Evolutionary conservation across 2,113 vertebrate species (phyloP).

Genomic region (Edolisoma coerulescens): DNA sequence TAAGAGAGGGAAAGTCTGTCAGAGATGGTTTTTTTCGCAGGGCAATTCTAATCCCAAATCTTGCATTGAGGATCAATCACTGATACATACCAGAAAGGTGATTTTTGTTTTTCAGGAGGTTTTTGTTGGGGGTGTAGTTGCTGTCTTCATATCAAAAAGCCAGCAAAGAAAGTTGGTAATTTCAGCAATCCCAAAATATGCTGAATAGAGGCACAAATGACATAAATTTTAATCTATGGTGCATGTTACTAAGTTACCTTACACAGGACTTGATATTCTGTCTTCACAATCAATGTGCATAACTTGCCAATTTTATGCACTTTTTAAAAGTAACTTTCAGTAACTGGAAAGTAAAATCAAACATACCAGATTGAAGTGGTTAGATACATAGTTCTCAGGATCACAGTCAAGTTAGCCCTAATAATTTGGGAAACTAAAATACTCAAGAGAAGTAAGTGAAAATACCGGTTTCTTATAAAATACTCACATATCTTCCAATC

Average conservation of each 20-base stretch:
- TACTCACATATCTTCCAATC: not conserved
- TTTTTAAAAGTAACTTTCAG: not conserved
- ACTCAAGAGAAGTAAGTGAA: not conserved
- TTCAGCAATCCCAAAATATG: not conserved
- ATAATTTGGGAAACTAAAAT: not conserved
- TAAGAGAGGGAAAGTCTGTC: not conserved
- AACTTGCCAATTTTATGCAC: not conserved
- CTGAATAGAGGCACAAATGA: not conserved
- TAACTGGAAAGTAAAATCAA: not conserved
- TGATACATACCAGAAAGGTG: not conserved
- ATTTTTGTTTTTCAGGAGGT: not conserved
- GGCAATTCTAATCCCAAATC: not conserved
- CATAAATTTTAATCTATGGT: not conserved
- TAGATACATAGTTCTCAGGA: not conserved
- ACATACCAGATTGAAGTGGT: not conserved
- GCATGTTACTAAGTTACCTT: not conserved
- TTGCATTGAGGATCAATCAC: not conserved
- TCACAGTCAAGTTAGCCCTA: not conserved
- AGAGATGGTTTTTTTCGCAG: not conserved
- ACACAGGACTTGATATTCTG: not conserved
- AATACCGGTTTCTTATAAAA: not conserved
- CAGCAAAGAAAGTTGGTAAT: not conserved
- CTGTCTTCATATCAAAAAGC: not conserved
- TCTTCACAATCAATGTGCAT: not conserved
- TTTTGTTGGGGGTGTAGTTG: not conserved